A percentile compares a stretch with the other conserved stretches of the same genome.
These are phyloP conservation scores for Polypterus senegalus DNA, from an alignment of 2,113 vertebrate genomes.

Conservation along the genomic window DNA sequence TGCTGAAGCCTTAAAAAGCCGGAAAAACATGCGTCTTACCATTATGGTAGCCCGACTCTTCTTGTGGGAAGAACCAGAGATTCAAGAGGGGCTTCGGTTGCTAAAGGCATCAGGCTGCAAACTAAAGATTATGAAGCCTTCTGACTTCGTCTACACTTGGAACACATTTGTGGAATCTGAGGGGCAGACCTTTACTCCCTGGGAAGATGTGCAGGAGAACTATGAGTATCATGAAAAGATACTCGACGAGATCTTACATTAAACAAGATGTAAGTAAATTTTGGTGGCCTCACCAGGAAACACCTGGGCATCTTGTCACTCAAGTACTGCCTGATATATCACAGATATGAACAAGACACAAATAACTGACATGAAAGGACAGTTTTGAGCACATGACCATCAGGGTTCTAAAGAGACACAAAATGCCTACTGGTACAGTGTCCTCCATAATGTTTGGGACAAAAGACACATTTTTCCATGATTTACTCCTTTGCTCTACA, in stretches of 20 bases:
- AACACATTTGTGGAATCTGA: conserved; percentile 86
- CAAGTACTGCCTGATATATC: too few species aligned
- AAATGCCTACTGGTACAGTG: too few species aligned
- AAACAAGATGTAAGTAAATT: conserved; percentile 14
- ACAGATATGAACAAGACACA: too few species aligned
- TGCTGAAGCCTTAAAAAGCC: conserved; percentile 44
- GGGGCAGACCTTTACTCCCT: conserved; percentile 65
- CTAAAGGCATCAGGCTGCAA: conserved; percentile 71
- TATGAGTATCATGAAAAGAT: conserved; percentile 81
- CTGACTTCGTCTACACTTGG: conserved; percentile 87
- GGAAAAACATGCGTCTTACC: conserved; percentile 57
- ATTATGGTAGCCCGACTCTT: conserved; percentile 74
- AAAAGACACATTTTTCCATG: too few species aligned
- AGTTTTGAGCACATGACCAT: too few species aligned
- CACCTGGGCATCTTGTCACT: too few species aligned
- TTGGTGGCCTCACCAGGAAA: too few species aligned
- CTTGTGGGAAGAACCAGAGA: conserved; percentile 80
- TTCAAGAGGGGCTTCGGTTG: conserved; percentile 58
- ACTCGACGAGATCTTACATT: conserved; percentile 69
- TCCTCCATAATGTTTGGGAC: too few species aligned
- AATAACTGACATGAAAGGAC: too few species aligned
- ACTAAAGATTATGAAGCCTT: conserved; percentile 81
- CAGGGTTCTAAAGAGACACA: too few species aligned
- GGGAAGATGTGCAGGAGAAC: conserved; percentile 94
- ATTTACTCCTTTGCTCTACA: too few species aligned